phyloP scores from a whole-genome alignment of 2,797 vertebrate genomes.

The Hypotaenidia philippensis region DNA sequence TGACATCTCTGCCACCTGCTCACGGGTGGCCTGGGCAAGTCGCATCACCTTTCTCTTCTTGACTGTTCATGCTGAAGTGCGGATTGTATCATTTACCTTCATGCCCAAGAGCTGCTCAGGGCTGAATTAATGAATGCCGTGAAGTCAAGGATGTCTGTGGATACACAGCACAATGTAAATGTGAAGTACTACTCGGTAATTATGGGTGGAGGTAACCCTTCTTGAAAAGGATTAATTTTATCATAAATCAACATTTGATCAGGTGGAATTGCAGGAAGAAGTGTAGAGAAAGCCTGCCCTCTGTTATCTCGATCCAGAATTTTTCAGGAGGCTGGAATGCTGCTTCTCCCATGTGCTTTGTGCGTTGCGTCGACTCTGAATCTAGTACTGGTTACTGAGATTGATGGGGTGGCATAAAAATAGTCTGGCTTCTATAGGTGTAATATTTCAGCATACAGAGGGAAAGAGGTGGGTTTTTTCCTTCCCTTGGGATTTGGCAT shows the following conservation, averaged over 20 bases:
- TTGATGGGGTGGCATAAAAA: not conserved
- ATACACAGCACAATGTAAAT: not conserved
- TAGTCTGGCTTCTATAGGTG: not conserved
- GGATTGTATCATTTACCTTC: not conserved
- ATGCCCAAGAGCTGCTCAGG: not conserved
- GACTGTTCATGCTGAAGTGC: not conserved
- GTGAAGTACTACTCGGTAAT: not conserved
- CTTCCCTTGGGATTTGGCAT: not conserved
- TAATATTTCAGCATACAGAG: not conserved
- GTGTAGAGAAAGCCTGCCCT: not conserved
- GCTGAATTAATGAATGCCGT: not conserved
- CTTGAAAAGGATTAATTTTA: not conserved
- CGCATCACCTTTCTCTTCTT: not conserved
- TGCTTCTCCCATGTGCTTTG: not conserved
- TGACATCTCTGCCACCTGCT: not conserved
- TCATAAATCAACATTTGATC: constrained; percentile 5
- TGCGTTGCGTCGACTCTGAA: not conserved
- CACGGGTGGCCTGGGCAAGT: not conserved
- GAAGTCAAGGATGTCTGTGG: not conserved
- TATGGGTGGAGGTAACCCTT: not conserved
- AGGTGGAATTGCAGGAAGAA: not conserved
- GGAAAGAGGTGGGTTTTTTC: not conserved
- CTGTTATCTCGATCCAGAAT: not conserved
- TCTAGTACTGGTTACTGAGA: not conserved
- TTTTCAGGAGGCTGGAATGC: not conserved